phyloP scores from a whole-genome alignment of 2,888 invertebrate species.

The Dryadula phaetusa region DNA sequence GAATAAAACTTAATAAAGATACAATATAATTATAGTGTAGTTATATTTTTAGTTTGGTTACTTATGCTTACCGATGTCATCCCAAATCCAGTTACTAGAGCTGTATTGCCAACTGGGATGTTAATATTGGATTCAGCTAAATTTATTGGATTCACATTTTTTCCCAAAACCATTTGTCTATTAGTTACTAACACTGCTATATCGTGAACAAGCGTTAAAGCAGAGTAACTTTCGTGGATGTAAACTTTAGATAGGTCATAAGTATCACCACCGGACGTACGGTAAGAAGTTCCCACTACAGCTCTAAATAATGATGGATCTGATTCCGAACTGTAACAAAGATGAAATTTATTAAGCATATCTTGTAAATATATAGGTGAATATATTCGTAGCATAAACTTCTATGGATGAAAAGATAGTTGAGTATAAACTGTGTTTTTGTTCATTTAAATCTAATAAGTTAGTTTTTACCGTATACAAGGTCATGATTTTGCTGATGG shows the following conservation, averaged over 20 bases:
- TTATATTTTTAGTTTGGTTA: not conserved
- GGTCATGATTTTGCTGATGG: not conserved
- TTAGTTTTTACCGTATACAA: conserved; percentile 4
- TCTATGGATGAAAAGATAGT: not conserved
- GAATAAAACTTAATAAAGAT: too few relatives aligned
- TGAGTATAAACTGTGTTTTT: not conserved
- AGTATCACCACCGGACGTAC: conserved; percentile 62
- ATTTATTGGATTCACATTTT: conserved; percentile 56
- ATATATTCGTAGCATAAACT: not conserved
- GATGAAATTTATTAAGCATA: not conserved
- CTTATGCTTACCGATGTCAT: conserved; percentile 55
- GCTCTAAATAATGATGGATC: conserved; percentile 58
- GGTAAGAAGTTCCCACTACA: conserved; percentile 64
- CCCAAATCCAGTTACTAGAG: conserved; percentile 76
- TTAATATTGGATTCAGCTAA: conserved; percentile 55
- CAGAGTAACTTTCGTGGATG: conserved; percentile 63
- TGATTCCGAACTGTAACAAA: conserved; percentile 56
- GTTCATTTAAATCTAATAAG: not conserved
- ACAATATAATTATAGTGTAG: too few relatives aligned
- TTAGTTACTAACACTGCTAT: conserved; percentile 65
- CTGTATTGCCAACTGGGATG: conserved; percentile 62
- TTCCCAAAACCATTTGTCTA: conserved; percentile 57
- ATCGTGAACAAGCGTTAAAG: conserved; percentile 63
- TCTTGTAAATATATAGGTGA: not conserved
- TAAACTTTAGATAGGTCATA: conserved; percentile 59